These are phyloP conservation scores for Gerris lacustris DNA, from an alignment of 2,888 invertebrate genomes.

Conservation along the genomic window DNA sequence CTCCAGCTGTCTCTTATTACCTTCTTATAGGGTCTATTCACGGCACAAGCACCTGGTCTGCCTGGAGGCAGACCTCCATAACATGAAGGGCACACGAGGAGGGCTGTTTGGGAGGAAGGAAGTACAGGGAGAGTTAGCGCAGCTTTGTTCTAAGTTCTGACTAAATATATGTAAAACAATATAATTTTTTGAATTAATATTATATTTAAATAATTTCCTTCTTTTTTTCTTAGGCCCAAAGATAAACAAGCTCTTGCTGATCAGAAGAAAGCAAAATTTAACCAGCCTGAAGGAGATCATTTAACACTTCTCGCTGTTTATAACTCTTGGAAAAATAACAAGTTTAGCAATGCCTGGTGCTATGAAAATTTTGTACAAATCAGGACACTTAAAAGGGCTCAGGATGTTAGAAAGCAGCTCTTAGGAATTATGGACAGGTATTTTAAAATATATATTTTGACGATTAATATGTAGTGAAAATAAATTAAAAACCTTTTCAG, in stretches of 20 bases:
- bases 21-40: not conserved
- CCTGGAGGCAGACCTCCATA: too few species aligned
- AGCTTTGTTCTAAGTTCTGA: too few species aligned
- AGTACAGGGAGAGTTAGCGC: too few species aligned
- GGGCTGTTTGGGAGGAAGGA: too few species aligned
- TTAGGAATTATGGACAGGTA: conserved; percentile 93
- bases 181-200: not conserved
- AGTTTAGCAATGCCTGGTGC: conserved; percentile 98
- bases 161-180: too few species aligned
- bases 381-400: conserved; percentile 87
- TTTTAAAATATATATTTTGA: conserved; percentile 22
- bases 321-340: conserved; percentile 98
- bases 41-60: too few species aligned
- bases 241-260: conserved; percentile 95
- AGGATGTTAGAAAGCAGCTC: conserved; percentile 94
- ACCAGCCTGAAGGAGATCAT: conserved; percentile 97
- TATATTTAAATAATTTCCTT: conserved; percentile 8
- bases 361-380: conserved; percentile 99
- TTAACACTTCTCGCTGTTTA: conserved; percentile 93
- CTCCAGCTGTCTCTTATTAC: not conserved
- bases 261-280: conserved; percentile 98
- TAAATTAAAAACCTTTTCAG: not conserved
- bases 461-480: not conserved
- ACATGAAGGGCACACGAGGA: too few species aligned
- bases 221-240: conserved; percentile 52